Evolutionary conservation across 2,888 invertebrate species (phyloP).

Genomic region (Drosophila mettleri): DNA sequence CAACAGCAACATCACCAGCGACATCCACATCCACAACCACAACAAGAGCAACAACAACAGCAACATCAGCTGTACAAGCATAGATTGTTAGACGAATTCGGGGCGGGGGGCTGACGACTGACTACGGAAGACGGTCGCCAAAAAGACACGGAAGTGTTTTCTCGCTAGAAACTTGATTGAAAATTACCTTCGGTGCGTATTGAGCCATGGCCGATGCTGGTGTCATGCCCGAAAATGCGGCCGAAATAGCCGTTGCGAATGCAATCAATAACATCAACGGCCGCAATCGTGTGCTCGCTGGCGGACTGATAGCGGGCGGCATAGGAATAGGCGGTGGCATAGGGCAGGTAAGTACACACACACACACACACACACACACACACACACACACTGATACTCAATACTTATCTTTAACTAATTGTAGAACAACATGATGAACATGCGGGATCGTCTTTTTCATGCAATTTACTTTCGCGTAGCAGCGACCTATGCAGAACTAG

Average conservation of each 20-base stretch:
- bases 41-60: conserved; percentile 20
- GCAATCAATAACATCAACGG: conserved; percentile 79
- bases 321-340: conserved; percentile 38
- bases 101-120: conserved; percentile 34
- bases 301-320: conserved; percentile 40
- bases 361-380: neutral
- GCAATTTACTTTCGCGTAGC: conserved; percentile 97
- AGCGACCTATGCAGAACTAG: conserved; percentile 94
- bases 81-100: conserved; percentile 28
- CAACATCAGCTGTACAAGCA: conserved; percentile 38
- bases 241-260: conserved; percentile 71
- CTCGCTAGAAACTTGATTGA: conserved; percentile 37
- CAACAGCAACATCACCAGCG: conserved; percentile 1
- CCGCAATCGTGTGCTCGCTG: conserved; percentile 73
- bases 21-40: conserved; percentile 1
- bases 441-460: conserved; percentile 96
- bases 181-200: conserved; percentile 21
- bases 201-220: conserved; percentile 59
- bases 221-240: conserved; percentile 58
- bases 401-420: conserved; percentile 40
- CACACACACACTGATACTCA: conserved; percentile 3
- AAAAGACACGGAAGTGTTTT: conserved; percentile 65
- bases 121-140: conserved; percentile 54
- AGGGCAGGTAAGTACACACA: conserved; percentile 54
- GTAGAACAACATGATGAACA: conserved; percentile 92